These are phyloP conservation scores for Eretmocerus hayati DNA, from an alignment of 2,888 invertebrate species.

Conservation along the genomic window DNA sequence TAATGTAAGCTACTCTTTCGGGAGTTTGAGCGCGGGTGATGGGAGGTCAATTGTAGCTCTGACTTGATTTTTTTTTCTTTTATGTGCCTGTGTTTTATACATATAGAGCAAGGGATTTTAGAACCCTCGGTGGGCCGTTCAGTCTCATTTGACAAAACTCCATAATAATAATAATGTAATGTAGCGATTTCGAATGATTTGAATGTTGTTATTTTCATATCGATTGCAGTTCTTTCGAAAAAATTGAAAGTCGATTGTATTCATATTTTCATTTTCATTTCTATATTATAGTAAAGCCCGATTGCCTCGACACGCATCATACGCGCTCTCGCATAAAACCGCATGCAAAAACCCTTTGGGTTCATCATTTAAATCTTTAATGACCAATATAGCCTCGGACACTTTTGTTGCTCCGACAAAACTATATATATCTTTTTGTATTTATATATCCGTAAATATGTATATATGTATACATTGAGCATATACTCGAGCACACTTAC, in stretches of 20 bases:
- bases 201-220: background rate
- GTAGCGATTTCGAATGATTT: conserved; percentile 22
- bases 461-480: conserved; percentile 7
- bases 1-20: too few relatives aligned
- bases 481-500: conserved; percentile 14
- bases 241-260: background rate
- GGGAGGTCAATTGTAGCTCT: too few relatives aligned
- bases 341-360: conserved; percentile 28
- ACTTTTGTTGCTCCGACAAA: conserved; percentile 17
- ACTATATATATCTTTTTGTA: conserved; percentile 15
- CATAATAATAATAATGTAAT: conserved; percentile 33
- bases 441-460: background rate
- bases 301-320: conserved; percentile 37
- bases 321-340: conserved; percentile 25
- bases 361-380: conserved; percentile 8
- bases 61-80: too few relatives aligned
- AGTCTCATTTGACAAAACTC: conserved; percentile 43
- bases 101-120: conserved; percentile 15
- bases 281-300: conserved; percentile 20
- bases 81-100: too few relatives aligned
- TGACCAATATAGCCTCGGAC: conserved; percentile 19
- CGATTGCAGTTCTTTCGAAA: background rate
- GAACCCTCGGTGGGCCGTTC: conserved; percentile 38
- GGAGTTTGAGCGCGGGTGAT: too few relatives aligned
- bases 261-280: background rate